phyloP scores from a whole-genome alignment of 1,140 invertebrate genomes.

The Laupala kohalensis region DNA sequence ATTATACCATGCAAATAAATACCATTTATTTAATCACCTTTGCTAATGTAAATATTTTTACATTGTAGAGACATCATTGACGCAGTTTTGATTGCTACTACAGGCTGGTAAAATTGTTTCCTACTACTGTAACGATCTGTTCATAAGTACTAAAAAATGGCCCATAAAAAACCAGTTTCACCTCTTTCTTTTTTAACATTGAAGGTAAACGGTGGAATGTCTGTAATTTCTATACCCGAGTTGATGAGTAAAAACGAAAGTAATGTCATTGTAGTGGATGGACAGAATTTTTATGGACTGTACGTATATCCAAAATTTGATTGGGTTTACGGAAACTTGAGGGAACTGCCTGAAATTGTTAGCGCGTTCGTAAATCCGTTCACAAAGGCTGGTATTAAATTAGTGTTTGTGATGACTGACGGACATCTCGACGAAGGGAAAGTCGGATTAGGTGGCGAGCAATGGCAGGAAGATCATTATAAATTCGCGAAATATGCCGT shows the following conservation, averaged over 20 bases:
- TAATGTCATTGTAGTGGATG: background rate
- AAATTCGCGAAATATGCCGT: background rate
- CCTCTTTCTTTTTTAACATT: no score
- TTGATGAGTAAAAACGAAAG: slow-evolving; percentile 10
- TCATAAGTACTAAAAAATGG: no score
- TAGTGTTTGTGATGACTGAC: background rate
- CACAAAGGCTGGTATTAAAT: background rate
- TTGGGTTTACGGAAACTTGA: background rate
- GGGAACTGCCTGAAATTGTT: background rate
- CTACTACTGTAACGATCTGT: no score
- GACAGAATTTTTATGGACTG: background rate
- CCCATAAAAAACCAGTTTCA: no score
- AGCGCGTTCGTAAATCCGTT: background rate
- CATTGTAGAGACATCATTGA: no score
- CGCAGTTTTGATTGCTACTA: no score
- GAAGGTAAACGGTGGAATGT: no score
- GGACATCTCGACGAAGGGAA: background rate
- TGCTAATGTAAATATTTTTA: no score
- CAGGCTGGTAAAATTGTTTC: no score
- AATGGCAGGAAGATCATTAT: background rate
- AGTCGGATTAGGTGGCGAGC: background rate
- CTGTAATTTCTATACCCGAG: slow-evolving; percentile 3
- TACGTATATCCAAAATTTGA: background rate
- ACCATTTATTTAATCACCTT: no score
- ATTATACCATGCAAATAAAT: no score